A percentile compares a stretch with the other conserved stretches of the same genome.
Evolutionary conservation across 2,888 invertebrate species (phyloP).

Genomic region (Gisinianus flammeolus): DNA sequence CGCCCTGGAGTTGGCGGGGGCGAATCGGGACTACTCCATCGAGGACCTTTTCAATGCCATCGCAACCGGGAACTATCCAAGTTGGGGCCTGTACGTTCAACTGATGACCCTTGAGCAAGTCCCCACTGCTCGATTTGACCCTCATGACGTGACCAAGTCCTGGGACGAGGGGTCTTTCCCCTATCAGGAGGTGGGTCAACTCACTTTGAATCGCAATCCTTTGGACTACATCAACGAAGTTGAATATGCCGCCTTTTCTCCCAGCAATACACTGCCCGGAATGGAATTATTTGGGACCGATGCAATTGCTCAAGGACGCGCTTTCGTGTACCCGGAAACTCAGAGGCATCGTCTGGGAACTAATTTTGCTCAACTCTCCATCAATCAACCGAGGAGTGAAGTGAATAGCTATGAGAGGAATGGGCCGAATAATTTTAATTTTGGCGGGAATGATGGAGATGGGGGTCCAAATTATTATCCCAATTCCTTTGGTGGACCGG

Average conservation of each 20-base stretch:
- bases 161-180: background rate
- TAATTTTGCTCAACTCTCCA: constrained; percentile 31
- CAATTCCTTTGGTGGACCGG: constrained; percentile 38
- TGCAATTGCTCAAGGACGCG: constrained; percentile 23
- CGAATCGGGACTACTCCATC: constrained; percentile 62
- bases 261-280: constrained; percentile 60
- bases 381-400: constrained; percentile 37
- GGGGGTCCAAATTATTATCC: constrained; percentile 47
- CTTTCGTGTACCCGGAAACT: constrained; percentile 42
- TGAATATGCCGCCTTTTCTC: background rate
- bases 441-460: background rate
- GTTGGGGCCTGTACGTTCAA: constrained; percentile 66
- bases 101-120: constrained; percentile 81
- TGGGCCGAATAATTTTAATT: background rate
- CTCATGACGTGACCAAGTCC: background rate
- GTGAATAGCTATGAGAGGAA: constrained; percentile 27
- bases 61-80: constrained; percentile 62
- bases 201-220: background rate
- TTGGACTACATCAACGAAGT: background rate
- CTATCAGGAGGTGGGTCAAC: background rate
- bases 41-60: constrained; percentile 63
- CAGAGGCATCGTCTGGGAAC: constrained; percentile 44
- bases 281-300: constrained; percentile 17
- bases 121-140: background rate
- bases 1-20: constrained; percentile 59